Conservation (phyloP, 2,797 vertebrate species). For the Enteromius viviparus region DNA sequence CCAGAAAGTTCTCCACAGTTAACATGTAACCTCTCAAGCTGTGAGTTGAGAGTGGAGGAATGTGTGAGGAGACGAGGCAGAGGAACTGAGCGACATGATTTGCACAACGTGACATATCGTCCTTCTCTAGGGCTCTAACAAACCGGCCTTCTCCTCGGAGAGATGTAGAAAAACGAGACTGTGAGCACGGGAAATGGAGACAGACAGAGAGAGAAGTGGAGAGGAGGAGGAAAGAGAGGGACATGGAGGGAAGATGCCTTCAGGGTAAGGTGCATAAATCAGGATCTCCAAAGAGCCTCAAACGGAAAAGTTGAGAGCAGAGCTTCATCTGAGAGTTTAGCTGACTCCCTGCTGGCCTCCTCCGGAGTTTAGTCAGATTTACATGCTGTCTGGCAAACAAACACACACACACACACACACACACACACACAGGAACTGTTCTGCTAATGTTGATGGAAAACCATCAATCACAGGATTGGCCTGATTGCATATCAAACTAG, state of each 20-base stretch:
- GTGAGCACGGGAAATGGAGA: background rate
- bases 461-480: slow-evolving; percentile 35
- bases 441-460: slow-evolving; percentile 27
- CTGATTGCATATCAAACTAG: background rate
- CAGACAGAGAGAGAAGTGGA: slow-evolving; percentile 6
- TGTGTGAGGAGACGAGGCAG: slow-evolving; percentile 25
- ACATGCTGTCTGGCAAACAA: slow-evolving; percentile 24
- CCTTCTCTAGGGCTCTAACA: slow-evolving; percentile 42
- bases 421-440: background rate
- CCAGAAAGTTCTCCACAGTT: slow-evolving; percentile 14
- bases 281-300: slow-evolving; percentile 55
- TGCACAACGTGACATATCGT: slow-evolving; percentile 47
- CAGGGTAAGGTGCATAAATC: slow-evolving; percentile 68
- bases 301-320: slow-evolving; percentile 40
- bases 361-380: slow-evolving; percentile 52
- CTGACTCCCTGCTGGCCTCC: slow-evolving; percentile 55
- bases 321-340: slow-evolving; percentile 46
- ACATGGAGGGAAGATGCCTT: slow-evolving; percentile 56
- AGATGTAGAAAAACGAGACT: slow-evolving; percentile 19
- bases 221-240: slow-evolving; percentile 36
- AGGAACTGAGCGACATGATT: slow-evolving; percentile 49
- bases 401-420: slow-evolving; percentile 1
- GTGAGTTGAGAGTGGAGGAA: slow-evolving; percentile 24
- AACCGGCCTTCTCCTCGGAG: slow-evolving; percentile 10
- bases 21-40: slow-evolving; percentile 20